Evolutionary conservation across 2,113 vertebrate species (phyloP), one percentile per base, ranked within the genome.

Genomic region (Chelonoidis abingdonii): DNA sequence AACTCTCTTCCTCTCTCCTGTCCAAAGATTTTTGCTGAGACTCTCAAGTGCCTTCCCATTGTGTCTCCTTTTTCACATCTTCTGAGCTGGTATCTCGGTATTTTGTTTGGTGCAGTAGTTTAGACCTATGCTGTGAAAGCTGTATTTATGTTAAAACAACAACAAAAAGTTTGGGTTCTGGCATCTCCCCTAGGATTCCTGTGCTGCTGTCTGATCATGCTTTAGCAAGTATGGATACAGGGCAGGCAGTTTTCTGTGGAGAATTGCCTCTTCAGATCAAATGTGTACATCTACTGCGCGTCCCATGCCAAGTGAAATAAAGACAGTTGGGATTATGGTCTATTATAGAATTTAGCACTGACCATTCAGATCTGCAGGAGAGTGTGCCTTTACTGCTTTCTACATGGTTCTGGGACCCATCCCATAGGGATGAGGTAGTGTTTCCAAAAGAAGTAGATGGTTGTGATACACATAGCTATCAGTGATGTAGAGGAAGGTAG

Each of bases 51-150:
- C 27, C 31, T 65, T 35, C 31, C 12, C 59, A 65, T 13, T 35
- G 14, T 65, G 14, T 65, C 59, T 17, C 14, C 31, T 65, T 65
- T 57, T 57, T 65, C 14, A 2, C 7, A 31, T 35, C 49, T 62
- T 87, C 49, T 84, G 0, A 2, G 8, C 22, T n/a, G 41, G 35
- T 79, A 69, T 17, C 35, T 94, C 81, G 47, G 35, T n/a, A 72
- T 52, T 93, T 92, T 96, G 16, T 92, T 88, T 57, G n/a, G 56
- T 79, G 9, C 56, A 79, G 83, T 91, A 75, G 62, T 93, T 89
- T 72, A 62, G 76, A 50, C 65, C 35, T 72, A 21, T 72, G 9
- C 19, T 21, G 17, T 38, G 65, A n/a, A 9, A 72, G 35, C 35
- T 72, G 8, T 72, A 38, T 38, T 72, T 72, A 38, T 72, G 57